Evolutionary conservation across 2,113 vertebrate species (phyloP).

Genomic region (Campylomormyrus tamandua): DNA sequence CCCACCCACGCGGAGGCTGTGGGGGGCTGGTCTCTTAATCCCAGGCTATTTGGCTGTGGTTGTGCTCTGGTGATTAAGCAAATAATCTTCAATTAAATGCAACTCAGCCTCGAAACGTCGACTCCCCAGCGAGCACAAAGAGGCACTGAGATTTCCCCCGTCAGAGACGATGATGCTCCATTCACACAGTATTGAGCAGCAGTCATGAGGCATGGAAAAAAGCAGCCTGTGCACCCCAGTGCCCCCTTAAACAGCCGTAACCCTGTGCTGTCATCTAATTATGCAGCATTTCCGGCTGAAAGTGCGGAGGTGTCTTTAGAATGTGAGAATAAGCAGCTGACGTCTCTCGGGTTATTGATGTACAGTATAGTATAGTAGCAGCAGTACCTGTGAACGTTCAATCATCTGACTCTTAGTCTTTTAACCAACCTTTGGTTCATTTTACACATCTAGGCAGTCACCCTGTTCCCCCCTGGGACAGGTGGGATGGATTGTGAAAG

Average conservation of each 20-base stretch:
- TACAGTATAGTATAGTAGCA: neutral
- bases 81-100: slow-evolving; percentile 67
- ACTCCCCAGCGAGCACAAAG: neutral
- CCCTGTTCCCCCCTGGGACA: no score
- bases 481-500: no score
- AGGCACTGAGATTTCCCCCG: neutral
- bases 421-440: neutral
- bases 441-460: neutral
- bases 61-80: slow-evolving; percentile 67
- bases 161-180: neutral
- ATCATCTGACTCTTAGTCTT: neutral
- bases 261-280: neutral
- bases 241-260: neutral
- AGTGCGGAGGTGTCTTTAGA: neutral
- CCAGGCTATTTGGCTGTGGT: slow-evolving; percentile 54
- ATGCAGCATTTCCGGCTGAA: neutral
- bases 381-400: neutral
- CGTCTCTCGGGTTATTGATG: neutral
- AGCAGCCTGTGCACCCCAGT: neutral
- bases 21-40: slow-evolving; percentile 51
- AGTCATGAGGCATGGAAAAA: neutral
- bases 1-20: slow-evolving; percentile 32
- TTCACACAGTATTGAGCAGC: neutral
- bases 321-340: no score
- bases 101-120: slow-evolving; percentile 44